These are phyloP conservation scores for Brachionus paranguensis DNA, from an alignment of 1,140 invertebrate species.

Conservation along the genomic window DNA sequence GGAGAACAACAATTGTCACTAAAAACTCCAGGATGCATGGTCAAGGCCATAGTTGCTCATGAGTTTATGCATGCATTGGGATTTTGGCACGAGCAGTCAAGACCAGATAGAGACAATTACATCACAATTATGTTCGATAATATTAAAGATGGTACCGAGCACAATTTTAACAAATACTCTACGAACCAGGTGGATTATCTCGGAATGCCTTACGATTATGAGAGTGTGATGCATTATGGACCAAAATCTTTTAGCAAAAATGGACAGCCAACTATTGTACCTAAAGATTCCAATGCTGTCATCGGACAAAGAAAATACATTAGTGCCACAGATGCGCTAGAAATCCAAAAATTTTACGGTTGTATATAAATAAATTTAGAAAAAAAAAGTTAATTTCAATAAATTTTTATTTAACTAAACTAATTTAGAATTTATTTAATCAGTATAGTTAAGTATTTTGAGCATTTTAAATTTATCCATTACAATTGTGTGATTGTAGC, in stretches of 20 bases:
- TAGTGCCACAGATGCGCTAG: neutral
- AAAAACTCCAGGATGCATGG: conserved; percentile 21
- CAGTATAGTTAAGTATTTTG: neutral
- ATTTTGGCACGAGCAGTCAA: conserved; percentile 39
- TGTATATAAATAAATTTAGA: conserved; percentile 19
- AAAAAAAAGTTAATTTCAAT: neutral
- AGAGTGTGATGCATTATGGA: conserved; percentile 78
- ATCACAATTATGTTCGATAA: neutral
- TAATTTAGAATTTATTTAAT: neutral
- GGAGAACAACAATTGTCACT: conserved; percentile 5
- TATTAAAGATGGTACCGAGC: neutral
- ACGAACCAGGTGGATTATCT: neutral
- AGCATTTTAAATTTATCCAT: neutral
- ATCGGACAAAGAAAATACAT: conserved; percentile 32
- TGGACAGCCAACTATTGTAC: conserved; percentile 57
- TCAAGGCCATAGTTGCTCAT: conserved; percentile 33
- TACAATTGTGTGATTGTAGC: neutral
- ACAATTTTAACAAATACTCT: conserved; percentile 38
- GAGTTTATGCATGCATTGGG: conserved; percentile 36
- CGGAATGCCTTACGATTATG: conserved; percentile 65
- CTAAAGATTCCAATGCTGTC: neutral
- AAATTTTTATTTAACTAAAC: neutral
- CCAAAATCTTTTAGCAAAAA: conserved; percentile 69
- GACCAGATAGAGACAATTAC: conserved; percentile 38
- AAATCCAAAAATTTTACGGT: conserved; percentile 8